Conservation (phyloP, 2,113 vertebrate species). For the Ictalurus furcatus region DNA sequence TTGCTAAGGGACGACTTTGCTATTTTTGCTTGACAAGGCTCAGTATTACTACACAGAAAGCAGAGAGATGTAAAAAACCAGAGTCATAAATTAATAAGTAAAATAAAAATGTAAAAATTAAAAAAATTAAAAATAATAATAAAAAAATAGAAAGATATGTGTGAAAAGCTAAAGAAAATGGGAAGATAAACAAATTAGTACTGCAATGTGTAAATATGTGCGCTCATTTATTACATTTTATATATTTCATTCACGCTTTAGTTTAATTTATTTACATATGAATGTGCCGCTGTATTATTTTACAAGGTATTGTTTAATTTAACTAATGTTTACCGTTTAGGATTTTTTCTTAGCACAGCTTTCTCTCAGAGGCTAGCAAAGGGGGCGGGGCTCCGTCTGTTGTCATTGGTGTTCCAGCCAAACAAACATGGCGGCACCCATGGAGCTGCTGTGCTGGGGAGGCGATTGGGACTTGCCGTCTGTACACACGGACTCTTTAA, state of each 20-base stretch:
- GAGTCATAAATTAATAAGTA: background rate
- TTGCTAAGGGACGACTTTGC: background rate
- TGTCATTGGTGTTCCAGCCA: slow-evolving; percentile 30
- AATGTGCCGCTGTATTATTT: background rate
- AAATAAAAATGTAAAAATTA: background rate
- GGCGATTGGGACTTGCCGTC: slow-evolving; percentile 92
- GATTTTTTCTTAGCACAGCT: background rate
- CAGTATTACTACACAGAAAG: background rate
- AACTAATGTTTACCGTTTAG: background rate
- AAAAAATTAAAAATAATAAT: no score
- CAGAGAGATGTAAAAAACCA: background rate
- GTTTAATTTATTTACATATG: background rate
- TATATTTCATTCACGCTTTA: background rate
- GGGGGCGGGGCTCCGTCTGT: background rate
- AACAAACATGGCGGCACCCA: slow-evolving; percentile 86
- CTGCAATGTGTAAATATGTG: background rate
- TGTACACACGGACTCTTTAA: slow-evolving; percentile 85
- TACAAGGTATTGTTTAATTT: background rate
- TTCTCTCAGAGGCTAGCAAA: no score
- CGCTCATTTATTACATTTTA: background rate
- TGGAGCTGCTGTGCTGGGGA: slow-evolving; percentile 93
- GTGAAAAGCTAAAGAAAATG: background rate
- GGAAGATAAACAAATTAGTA: background rate
- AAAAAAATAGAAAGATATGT: background rate
- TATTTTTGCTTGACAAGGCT: background rate